phyloP scores from a whole-genome alignment of 2,888 invertebrate genomes.

The Encarsia formosa region DNA sequence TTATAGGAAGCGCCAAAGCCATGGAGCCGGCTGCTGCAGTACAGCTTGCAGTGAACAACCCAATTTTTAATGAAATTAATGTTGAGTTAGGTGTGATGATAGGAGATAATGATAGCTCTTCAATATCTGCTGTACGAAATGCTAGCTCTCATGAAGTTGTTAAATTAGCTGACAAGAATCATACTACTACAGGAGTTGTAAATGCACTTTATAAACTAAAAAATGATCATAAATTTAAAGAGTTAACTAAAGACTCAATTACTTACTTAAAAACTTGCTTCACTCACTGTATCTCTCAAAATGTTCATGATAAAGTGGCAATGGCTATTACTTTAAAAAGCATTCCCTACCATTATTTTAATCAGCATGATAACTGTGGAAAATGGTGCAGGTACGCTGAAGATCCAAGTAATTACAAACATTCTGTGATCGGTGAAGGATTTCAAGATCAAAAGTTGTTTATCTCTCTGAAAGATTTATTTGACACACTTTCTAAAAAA shows the following conservation, averaged over 20 bases:
- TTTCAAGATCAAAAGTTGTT: conserved; percentile 24
- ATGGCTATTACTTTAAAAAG: conserved; percentile 26
- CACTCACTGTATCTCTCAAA: conserved; percentile 25
- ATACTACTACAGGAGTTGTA: conserved; percentile 28
- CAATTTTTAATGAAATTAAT: conserved; percentile 16
- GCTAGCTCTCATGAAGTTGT: conserved; percentile 26
- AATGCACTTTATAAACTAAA: conserved; percentile 26
- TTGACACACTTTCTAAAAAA: conserved; percentile 23
- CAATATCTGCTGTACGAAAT: conserved; percentile 28
- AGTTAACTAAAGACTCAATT: conserved; percentile 17
- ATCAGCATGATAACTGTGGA: conserved; percentile 26
- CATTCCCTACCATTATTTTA: conserved; percentile 26
- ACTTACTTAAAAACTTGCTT: conserved; percentile 25
- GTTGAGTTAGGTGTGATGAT: conserved; percentile 29
- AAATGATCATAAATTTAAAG: conserved; percentile 20
- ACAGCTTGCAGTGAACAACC: neutral
- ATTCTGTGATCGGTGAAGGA: conserved; percentile 23
- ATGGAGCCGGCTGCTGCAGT: conserved; percentile 8
- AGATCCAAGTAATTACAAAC: conserved; percentile 25
- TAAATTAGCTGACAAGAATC: conserved; percentile 32
- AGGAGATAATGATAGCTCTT: conserved; percentile 30
- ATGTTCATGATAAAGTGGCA: conserved; percentile 17
- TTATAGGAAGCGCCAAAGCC: conserved; percentile 8
- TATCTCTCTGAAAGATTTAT: conserved; percentile 22
- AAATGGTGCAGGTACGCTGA: conserved; percentile 24